Evolutionary conservation across 2,888 invertebrate genomes (phyloP).

Genomic region (Macaria liturata): DNA sequence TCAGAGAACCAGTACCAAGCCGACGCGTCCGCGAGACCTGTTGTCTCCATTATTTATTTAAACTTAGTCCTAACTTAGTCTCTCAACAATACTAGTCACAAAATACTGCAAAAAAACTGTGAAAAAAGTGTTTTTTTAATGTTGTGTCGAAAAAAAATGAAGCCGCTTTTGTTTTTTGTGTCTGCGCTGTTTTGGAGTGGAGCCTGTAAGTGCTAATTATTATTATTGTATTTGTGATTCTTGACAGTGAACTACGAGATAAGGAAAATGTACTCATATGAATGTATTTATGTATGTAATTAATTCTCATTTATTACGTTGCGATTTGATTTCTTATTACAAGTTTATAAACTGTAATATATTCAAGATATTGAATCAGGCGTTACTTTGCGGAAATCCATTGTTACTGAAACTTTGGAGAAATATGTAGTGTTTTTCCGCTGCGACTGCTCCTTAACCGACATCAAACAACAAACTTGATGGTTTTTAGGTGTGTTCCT

Average conservation of each 20-base stretch:
- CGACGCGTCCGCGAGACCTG: conserved; percentile 25
- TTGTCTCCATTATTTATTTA: conserved; percentile 28
- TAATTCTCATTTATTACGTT: too few species aligned
- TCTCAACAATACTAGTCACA: conserved; percentile 18
- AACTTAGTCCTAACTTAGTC: conserved; percentile 13
- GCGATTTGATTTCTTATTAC: too few species aligned
- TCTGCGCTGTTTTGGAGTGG: conserved; percentile 50
- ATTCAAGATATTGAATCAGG: too few species aligned
- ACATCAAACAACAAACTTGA: too few species aligned
- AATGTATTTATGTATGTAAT: too few species aligned
- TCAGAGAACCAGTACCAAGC: conserved; percentile 64
- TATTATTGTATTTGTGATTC: conserved; percentile 5
- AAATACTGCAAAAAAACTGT: conserved; percentile 16
- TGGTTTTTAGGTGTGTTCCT: too few species aligned
- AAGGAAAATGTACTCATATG: conserved; percentile 14
- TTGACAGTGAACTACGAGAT: conserved; percentile 14
- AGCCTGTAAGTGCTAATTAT: conserved; percentile 47
- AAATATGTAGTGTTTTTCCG: too few species aligned
- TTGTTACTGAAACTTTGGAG: too few species aligned
- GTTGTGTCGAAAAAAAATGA: conserved; percentile 44
- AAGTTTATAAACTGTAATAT: too few species aligned
- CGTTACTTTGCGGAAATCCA: too few species aligned
- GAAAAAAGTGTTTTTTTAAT: conserved; percentile 31
- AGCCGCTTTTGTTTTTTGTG: conserved; percentile 48
- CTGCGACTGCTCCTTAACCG: too few species aligned